Conservation (phyloP, 2,888 invertebrate genomes). For the Eledone cirrhosa region DNA sequence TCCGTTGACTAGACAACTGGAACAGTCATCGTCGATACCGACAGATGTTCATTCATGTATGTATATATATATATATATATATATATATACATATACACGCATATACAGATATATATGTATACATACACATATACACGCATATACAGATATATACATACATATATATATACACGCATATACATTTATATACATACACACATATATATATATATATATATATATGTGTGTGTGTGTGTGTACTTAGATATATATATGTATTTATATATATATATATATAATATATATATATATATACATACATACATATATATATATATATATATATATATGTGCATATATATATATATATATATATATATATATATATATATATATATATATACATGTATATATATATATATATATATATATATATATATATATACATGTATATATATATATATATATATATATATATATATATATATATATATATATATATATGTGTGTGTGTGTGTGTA, state of each 20-base stretch:
- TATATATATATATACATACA: background rate
- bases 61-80: too few relatives aligned
- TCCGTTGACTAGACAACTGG: too few relatives aligned
- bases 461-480: background rate
- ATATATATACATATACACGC: background rate
- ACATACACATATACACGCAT: background rate
- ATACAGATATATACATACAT: background rate
- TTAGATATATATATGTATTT: background rate
- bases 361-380: background rate
- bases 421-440: background rate
- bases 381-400: background rate
- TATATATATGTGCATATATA: background rate
- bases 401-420: constrained; percentile 7
- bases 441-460: background rate
- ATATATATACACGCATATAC: background rate
- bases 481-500: background rate
- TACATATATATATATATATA: background rate
- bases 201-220: background rate
- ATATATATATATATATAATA: background rate
- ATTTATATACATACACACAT: background rate
- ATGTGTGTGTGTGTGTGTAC: background rate
- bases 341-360: background rate
- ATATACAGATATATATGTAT: background rate
- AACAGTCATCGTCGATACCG: too few relatives aligned
- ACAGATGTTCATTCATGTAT: too few relatives aligned